Evolutionary conservation across 2,797 vertebrate genomes (phyloP).

Genomic region (Melopsittacus undulatus): DNA sequence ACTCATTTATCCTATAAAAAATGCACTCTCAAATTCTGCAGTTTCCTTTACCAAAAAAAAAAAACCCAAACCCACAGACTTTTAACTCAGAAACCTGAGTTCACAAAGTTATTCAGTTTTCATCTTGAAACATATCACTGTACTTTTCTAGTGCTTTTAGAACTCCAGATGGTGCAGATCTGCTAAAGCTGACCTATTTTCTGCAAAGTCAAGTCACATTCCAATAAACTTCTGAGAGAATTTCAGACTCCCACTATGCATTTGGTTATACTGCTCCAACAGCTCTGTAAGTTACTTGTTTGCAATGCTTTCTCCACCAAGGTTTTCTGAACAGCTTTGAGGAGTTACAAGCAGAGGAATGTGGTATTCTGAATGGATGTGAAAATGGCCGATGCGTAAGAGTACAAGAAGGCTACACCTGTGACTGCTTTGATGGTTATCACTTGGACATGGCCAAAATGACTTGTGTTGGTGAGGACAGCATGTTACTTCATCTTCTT

Average conservation of each 20-base stretch:
- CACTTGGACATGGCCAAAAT: constrained; percentile 92
- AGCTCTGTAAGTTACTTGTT: not conserved
- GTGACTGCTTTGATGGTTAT: constrained; percentile 96
- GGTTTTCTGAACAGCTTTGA: constrained; percentile 87
- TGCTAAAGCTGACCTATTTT: constrained; percentile 48
- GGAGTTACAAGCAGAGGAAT: constrained; percentile 91
- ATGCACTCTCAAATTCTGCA: not conserved
- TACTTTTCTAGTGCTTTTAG: not conserved
- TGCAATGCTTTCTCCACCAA: constrained; percentile 47
- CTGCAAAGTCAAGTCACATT: constrained; percentile 12
- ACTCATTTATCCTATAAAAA: not conserved
- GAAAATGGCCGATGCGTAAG: constrained; percentile 95
- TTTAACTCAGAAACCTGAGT: not conserved
- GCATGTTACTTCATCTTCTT: not conserved
- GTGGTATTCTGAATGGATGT: constrained; percentile 95
- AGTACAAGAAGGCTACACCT: constrained; percentile 95
- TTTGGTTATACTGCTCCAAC: not conserved
- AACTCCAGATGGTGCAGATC: constrained; percentile 22
- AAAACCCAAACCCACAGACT: not conserved
- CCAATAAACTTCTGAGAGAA: not conserved
- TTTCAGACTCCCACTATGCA: not conserved
- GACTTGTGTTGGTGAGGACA: constrained; percentile 89
- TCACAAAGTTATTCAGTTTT: not conserved
- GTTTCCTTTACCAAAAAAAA: not conserved
- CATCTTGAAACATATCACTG: not conserved